Evolutionary conservation across 2,113 vertebrate genomes (phyloP), one percentile per base, ranked within the genome.

Genomic region (Pygoscelis antarcticus): DNA sequence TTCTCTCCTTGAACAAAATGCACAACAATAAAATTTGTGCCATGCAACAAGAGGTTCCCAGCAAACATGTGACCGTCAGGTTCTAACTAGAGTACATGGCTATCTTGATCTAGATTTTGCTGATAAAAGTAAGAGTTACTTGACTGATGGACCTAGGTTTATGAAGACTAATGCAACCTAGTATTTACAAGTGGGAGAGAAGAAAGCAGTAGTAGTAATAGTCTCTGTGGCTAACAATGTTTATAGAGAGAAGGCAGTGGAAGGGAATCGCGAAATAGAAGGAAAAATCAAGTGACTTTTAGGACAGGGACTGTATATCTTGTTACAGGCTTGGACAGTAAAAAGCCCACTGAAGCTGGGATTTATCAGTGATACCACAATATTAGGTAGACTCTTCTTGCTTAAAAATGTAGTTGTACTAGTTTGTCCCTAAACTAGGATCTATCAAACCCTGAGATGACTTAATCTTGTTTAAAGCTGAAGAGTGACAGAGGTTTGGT

Each of bases 11-110:
- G 38, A 83, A 47, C 32, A 80, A 80, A 70, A 69, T 62, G 25
- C 17, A 1, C 22, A 68, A 18, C 40, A 68, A 10, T 20, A 22
- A 62, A 90, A 75, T 78, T 52, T 25, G 10, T 19, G 7, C n/a
- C 4, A 1, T 65, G 44, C 32, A 61, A 32, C 51, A 40, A 26
- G 64, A 57, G 6, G 11, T 66, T 81, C 44, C 30, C 60, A 60
- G n/a, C 30, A 49, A 51, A 70, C 0, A 0, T 30, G 14, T 76
- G 25, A 30, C 42, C 2, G 1, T 55, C 19, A 51, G 30, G 11
- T 29, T 68, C 61, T 79, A 55, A 54, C 26, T 38, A 6, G 14
- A 75, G 30, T 40, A 52, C 2, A 0, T 40, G 22, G 40, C 46
- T 44, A 0, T 27, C 58, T 25, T 61, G 47, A 51, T 83, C 21